Evolutionary conservation across 1,140 invertebrate species (phyloP).

Genomic region (Coptotermes formosanus): DNA sequence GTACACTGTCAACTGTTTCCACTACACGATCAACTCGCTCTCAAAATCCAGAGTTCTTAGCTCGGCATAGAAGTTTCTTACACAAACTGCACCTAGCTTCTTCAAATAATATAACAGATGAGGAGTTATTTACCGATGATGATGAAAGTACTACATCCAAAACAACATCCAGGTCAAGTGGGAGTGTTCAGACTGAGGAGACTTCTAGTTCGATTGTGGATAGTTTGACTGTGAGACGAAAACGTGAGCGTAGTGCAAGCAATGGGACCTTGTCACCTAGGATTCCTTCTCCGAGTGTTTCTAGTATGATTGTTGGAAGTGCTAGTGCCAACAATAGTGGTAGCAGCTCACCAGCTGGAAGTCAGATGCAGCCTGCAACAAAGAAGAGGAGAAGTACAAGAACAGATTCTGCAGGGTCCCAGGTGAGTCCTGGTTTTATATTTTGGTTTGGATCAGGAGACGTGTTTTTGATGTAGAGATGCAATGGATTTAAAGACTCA

Average conservation of each 20-base stretch:
- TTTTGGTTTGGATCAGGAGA: neutral
- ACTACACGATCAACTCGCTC: constrained; percentile 48
- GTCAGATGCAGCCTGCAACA: constrained; percentile 26
- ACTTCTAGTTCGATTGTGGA: neutral
- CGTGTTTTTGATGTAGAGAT: no score
- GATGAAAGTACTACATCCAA: neutral
- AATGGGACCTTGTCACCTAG: neutral
- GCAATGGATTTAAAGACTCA: no score
- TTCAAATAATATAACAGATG: neutral
- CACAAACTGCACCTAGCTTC: constrained; percentile 44
- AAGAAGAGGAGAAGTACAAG: constrained; percentile 25
- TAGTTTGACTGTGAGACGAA: neutral
- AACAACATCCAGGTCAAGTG: neutral
- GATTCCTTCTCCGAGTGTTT: neutral
- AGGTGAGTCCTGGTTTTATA: constrained; percentile 18
- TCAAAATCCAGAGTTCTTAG: constrained; percentile 58
- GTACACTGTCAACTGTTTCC: neutral
- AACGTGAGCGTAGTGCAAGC: constrained; percentile 1
- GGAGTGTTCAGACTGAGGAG: neutral
- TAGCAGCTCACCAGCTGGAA: neutral
- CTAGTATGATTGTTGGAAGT: constrained; percentile 9
- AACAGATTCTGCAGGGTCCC: neutral
- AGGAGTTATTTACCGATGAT: neutral
- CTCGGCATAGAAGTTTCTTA: constrained; percentile 56
- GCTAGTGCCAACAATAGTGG: constrained; percentile 36